A percentile compares a stretch with the other conserved stretches of the same genome.
phyloP scores from a whole-genome alignment of 1,140 invertebrate genomes.

The Papilio xuthus region DNA sequence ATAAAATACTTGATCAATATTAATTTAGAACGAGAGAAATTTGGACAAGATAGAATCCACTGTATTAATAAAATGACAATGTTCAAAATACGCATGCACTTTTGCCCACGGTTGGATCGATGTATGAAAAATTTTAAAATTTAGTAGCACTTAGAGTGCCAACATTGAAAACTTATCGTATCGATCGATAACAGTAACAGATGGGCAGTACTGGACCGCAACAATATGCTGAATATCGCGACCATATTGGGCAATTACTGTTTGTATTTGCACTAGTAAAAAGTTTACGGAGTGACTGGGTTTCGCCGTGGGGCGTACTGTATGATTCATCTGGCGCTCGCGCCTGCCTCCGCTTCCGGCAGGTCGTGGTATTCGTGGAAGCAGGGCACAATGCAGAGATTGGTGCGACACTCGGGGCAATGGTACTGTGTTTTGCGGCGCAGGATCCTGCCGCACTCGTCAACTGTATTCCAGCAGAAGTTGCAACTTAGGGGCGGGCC shows the following conservation, averaged over 20 bases:
- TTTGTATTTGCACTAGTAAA: neutral
- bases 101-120: neutral
- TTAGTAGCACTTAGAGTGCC: neutral
- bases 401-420: slow-evolving; percentile 93
- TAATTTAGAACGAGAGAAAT: neutral
- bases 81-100: neutral
- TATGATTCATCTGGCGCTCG: slow-evolving; percentile 62
- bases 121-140: neutral
- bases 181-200: neutral
- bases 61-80: neutral
- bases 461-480: slow-evolving; percentile 94
- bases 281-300: neutral
- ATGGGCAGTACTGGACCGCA: neutral
- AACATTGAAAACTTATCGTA: neutral
- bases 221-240: neutral
- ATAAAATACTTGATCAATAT: neutral
- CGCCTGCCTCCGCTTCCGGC: slow-evolving; percentile 52
- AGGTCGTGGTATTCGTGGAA: slow-evolving; percentile 91
- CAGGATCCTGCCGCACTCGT: slow-evolving; percentile 89
- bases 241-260: neutral
- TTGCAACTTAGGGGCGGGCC: slow-evolving; percentile 92
- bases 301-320: neutral
- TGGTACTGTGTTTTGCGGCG: slow-evolving; percentile 93
- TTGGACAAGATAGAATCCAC: neutral
- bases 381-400: slow-evolving; percentile 92